These are phyloP conservation scores for Platycheirus rosarum DNA, from an alignment of 2,888 invertebrate genomes.

Conservation along the genomic window DNA sequence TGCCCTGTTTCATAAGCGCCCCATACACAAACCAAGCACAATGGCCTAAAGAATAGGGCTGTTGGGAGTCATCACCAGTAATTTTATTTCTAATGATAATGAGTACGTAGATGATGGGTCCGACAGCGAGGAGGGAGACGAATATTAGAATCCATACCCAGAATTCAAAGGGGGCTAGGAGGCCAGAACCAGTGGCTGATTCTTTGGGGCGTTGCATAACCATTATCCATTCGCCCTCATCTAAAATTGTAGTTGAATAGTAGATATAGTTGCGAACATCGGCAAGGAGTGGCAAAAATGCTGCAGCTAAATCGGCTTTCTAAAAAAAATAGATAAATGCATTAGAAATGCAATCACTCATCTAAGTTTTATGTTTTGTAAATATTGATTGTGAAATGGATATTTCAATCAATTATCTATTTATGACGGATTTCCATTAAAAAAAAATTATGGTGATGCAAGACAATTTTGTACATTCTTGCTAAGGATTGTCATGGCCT, in stretches of 20 bases:
- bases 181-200: slow-evolving; percentile 91
- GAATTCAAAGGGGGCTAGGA: slow-evolving; percentile 90
- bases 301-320: slow-evolving; percentile 91
- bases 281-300: slow-evolving; percentile 88
- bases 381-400: no score
- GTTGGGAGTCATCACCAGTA: slow-evolving; percentile 85
- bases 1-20: slow-evolving; percentile 93
- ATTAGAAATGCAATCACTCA: no score
- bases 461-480: no score
- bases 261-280: slow-evolving; percentile 84
- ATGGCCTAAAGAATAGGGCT: slow-evolving; percentile 86
- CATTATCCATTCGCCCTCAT: slow-evolving; percentile 90
- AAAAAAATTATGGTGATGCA: no score
- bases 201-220: slow-evolving; percentile 91
- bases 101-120: slow-evolving; percentile 89
- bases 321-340: slow-evolving; percentile 78
- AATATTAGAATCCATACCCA: slow-evolving; percentile 90
- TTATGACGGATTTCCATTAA: no score
- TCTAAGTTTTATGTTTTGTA: no score
- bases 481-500: no score
- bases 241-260: slow-evolving; percentile 86
- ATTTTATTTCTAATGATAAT: slow-evolving; percentile 86
- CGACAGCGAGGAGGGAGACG: slow-evolving; percentile 88
- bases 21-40: slow-evolving; percentile 94
- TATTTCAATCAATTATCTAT: no score